Evolutionary conservation across 2,888 invertebrate genomes (phyloP), one percentile per base, ranked within the genome.

Genomic region (Kryphioiulus occultus): DNA sequence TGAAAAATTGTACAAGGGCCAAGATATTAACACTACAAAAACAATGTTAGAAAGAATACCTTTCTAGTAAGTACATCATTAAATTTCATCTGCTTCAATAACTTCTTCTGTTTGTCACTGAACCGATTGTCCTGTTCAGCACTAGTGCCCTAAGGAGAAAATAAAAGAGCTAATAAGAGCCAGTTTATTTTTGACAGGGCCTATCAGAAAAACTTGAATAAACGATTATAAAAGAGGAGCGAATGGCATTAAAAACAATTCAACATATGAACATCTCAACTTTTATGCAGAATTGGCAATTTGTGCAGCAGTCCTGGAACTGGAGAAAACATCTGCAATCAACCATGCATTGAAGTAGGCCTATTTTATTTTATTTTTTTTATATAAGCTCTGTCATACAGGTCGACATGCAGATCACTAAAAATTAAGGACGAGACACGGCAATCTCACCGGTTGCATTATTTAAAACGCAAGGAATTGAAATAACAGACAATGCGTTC

Each of bases 41-140:
- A 35, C 7, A 84, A 35, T 84, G 15, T 10, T 7, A 17, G 47
- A n/a, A 35, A n/a, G 32, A 19, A 7, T 86, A 97, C 99, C 94
- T 98, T 97, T 92, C 96, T 96, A 90, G 96, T 96, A 85, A 99
- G 94, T 90, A 96, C 96, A 91, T 99, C 98, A 53, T 97, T 97
- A 92, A 99, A 99, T 92, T 97, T 98, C 98, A 99, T 98, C 92
- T 97, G 97, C 92, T 99, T 99, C 93, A 99, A 95, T 86, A 99
- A 94, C 92, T 99, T 99, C 93, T 99, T 99, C 93, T 99, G 99
- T 93, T 99, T 99, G 93, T 99, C 99, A 92, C 98, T 97, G 93
- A 99, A 99, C 91, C 99, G 95, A 91, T 98, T 99, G 93, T 99
- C 99, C 93, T 99, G 99, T 92, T 99, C 99, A 89, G 99, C 96